These are phyloP conservation scores for Dusona sp. DNA, from an alignment of 2,888 invertebrate species.

Conservation along the genomic window DNA sequence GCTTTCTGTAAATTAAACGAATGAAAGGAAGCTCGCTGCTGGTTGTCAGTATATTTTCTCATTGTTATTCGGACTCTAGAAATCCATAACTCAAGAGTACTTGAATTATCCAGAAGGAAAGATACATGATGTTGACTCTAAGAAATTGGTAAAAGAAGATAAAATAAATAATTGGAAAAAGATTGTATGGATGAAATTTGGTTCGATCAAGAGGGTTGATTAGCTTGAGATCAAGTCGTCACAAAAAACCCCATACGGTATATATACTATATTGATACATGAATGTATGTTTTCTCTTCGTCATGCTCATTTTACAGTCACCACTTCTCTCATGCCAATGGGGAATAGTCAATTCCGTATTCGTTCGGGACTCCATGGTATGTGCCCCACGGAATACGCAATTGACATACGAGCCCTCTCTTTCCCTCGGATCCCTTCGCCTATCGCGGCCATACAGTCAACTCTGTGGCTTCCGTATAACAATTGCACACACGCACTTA, in stretches of 20 bases:
- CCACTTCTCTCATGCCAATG: constrained; percentile 41
- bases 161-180: neutral
- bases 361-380: constrained; percentile 55
- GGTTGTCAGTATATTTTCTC: neutral
- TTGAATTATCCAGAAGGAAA: neutral
- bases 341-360: constrained; percentile 61
- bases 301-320: constrained; percentile 44
- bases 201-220: neutral
- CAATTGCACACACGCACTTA: constrained; percentile 28
- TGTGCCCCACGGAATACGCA: constrained; percentile 63
- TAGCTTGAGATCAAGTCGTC: constrained; percentile 4
- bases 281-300: constrained; percentile 45
- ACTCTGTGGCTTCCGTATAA: constrained; percentile 26
- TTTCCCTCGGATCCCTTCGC: constrained; percentile 48
- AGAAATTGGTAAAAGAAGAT: neutral
- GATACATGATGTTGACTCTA: neutral
- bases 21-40: neutral
- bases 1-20: neutral
- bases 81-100: neutral
- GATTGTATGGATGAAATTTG: neutral
- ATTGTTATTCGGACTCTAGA: neutral
- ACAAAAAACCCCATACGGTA: constrained; percentile 19
- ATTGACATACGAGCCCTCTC: constrained; percentile 51
- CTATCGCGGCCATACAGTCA: constrained; percentile 25
- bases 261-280: constrained; percentile 1